These are phyloP conservation scores for Rhynchotus rufescens DNA, from an alignment of 2,797 vertebrate species.

Conservation along the genomic window DNA sequence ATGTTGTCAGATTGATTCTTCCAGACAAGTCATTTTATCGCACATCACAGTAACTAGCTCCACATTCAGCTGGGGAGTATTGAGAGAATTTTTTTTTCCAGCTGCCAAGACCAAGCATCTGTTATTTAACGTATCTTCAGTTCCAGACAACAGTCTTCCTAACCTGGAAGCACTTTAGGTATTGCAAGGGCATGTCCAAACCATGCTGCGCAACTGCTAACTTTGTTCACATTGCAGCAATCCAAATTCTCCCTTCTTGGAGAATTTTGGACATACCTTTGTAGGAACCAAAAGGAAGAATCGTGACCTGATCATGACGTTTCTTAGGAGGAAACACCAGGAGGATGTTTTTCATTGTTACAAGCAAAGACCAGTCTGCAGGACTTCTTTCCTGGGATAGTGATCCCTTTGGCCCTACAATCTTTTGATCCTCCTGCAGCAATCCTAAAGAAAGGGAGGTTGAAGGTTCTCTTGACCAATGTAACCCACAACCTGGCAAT, in stretches of 20 bases:
- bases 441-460: background rate
- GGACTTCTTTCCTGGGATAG: background rate
- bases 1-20: background rate
- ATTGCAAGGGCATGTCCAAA: slow-evolving; percentile 5
- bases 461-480: background rate
- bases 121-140: background rate
- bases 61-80: background rate
- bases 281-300: background rate
- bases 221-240: background rate
- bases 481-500: background rate
- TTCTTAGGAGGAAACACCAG: background rate
- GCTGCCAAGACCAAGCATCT: background rate
- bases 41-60: background rate
- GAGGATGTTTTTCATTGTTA: background rate
- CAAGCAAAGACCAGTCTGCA: background rate
- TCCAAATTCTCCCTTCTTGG: background rate
- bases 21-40: background rate
- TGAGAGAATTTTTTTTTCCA: background rate
- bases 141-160: background rate
- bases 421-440: background rate
- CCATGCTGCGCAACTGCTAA: background rate
- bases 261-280: background rate
- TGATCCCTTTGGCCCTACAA: background rate
- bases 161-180: background rate
- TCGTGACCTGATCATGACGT: background rate